Evolutionary conservation across 1,140 invertebrate species (phyloP).

Genomic region (Nasonia longicornis): DNA sequence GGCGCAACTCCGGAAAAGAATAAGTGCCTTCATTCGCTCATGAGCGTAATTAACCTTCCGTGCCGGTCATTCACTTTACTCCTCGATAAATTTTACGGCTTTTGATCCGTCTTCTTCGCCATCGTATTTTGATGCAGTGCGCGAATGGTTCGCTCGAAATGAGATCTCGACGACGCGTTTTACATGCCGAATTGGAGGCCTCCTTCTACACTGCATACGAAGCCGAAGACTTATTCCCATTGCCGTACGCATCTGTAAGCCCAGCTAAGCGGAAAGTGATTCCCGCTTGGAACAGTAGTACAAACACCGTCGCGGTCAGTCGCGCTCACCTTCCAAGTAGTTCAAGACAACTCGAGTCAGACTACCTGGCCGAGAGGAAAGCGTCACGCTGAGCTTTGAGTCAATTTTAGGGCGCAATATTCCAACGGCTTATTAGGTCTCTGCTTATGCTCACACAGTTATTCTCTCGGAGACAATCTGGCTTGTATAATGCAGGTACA

Average conservation of each 20-base stretch:
- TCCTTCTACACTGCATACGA: too few relatives aligned
- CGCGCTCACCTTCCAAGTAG: slow-evolving; percentile 50
- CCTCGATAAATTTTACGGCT: neutral
- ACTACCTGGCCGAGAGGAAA: slow-evolving; percentile 13
- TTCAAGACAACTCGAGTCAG: slow-evolving; percentile 50
- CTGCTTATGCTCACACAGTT: neutral
- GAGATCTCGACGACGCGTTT: neutral
- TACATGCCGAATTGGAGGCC: too few relatives aligned
- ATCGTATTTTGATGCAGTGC: too few relatives aligned
- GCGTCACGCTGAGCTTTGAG: too few relatives aligned
- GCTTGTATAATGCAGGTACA: neutral
- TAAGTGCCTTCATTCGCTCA: slow-evolving; percentile 2
- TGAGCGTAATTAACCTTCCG: slow-evolving; percentile 2
- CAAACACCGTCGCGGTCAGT: slow-evolving; percentile 58
- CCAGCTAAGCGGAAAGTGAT: neutral
- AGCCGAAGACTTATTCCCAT: too few relatives aligned
- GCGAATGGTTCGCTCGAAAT: too few relatives aligned
- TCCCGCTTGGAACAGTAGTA: slow-evolving; percentile 49
- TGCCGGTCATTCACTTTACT: neutral
- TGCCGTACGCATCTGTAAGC: neutral
- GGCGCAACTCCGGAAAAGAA: slow-evolving; percentile 20
- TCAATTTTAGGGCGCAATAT: too few relatives aligned
- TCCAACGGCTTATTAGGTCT: neutral
- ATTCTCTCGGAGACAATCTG: neutral
- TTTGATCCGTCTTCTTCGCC: neutral